A percentile compares a stretch with the other conserved stretches of the same genome.
phyloP scores from a whole-genome alignment of 2,888 invertebrate genomes.

The Cyrtodaria siliqua region DNA sequence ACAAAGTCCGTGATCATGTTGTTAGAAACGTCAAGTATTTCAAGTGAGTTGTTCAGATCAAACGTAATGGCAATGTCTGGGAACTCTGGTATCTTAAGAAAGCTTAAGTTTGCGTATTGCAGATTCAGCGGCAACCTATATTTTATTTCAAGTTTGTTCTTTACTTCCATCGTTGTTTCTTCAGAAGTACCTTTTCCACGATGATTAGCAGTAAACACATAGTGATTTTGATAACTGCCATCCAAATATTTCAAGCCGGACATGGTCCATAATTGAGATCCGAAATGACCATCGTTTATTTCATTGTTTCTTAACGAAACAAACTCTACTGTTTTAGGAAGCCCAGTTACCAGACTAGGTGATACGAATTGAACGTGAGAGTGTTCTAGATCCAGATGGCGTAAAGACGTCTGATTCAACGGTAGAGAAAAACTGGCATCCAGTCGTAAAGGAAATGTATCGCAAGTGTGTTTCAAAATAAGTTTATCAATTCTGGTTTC shows the following conservation, averaged over 20 bases:
- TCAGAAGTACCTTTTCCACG: too few species aligned
- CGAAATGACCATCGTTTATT: neutral
- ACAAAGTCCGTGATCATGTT: slow-evolving; percentile 13
- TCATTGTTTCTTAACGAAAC: neutral
- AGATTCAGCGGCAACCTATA: slow-evolving; percentile 15
- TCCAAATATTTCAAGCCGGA: neutral
- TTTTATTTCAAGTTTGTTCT: too few species aligned
- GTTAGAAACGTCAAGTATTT: slow-evolving; percentile 23
- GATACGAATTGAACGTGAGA: too few species aligned
- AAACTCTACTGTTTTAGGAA: neutral
- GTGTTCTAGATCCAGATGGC: too few species aligned
- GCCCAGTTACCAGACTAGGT: neutral
- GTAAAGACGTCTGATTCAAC: too few species aligned
- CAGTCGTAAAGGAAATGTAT: neutral
- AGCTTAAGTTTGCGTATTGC: slow-evolving; percentile 17
- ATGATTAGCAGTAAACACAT: neutral
- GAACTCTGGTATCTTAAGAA: slow-evolving; percentile 9
- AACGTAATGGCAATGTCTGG: slow-evolving; percentile 9
- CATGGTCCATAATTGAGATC: neutral
- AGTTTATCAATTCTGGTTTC: neutral
- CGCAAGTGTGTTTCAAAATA: neutral
- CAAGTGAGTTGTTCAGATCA: slow-evolving; percentile 14
- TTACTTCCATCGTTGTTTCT: too few species aligned
- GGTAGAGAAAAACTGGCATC: too few species aligned
- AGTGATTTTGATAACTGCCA: too few species aligned